Percentiles rank a stretch among this genome's conserved stretches.
Conservation (phyloP, 2,797 vertebrate species). For the Odontamblyopus lacepedii region DNA sequence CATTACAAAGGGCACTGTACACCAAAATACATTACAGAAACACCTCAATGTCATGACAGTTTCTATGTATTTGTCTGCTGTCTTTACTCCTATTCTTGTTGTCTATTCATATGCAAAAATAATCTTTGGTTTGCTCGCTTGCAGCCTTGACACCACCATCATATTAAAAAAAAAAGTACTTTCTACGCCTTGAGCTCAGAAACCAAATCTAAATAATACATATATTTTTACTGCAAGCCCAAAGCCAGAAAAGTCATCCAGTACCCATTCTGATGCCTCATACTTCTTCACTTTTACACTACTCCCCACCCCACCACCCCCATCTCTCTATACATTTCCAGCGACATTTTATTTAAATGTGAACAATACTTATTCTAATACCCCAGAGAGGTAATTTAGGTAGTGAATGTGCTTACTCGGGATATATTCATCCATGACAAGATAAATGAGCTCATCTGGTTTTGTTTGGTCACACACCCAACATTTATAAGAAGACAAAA, state of each 20-base stretch:
- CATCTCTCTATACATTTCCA: background rate
- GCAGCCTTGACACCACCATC: background rate
- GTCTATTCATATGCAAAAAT: background rate
- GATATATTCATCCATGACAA: slow-evolving; percentile 11
- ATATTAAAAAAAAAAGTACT: background rate
- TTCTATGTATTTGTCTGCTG: background rate
- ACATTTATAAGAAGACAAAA: slow-evolving; percentile 7
- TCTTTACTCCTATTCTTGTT: background rate
- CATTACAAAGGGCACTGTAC: background rate
- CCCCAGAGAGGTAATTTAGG: slow-evolving; percentile 8
- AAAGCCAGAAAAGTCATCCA: background rate
- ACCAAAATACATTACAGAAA: background rate
- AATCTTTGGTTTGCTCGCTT: background rate
- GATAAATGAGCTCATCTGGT: slow-evolving; percentile 10
- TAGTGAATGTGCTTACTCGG: background rate
- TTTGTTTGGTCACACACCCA: slow-evolving; percentile 2
- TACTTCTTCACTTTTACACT: background rate
- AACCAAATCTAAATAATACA: background rate
- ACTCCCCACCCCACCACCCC: background rate
- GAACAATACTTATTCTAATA: slow-evolving; percentile 9
- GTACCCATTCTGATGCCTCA: background rate
- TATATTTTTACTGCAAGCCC: slow-evolving; percentile 1
- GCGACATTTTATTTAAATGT: slow-evolving; percentile 3
- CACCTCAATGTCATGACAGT: background rate
- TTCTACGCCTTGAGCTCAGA: background rate